phyloP scores from a whole-genome alignment of 1,140 invertebrate species.

The Drosophila persimilis region DNA sequence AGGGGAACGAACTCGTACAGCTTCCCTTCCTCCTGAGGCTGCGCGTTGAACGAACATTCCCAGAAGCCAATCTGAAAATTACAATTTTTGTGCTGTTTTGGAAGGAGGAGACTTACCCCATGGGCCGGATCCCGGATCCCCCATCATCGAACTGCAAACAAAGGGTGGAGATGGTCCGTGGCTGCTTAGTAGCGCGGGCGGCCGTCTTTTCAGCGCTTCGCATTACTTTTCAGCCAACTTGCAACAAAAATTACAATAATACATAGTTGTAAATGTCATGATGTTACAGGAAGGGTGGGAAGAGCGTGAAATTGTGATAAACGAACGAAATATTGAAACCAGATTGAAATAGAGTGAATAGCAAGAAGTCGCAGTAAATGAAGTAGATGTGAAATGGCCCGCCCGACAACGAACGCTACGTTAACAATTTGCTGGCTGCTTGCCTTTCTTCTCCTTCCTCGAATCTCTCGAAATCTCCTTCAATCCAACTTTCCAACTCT shows the following conservation, averaged over 20 bases:
- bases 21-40: background rate
- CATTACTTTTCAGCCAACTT: conserved; percentile 76
- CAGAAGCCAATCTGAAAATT: conserved; percentile 41
- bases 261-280: conserved; percentile 58
- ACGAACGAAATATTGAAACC: conserved; percentile 29
- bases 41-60: background rate
- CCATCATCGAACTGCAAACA: conserved; percentile 17
- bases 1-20: background rate
- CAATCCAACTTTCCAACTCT: background rate
- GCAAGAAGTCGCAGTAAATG: conserved; percentile 9
- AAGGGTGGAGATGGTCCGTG: conserved; percentile 36
- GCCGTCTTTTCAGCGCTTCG: conserved; percentile 66
- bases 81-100: conserved; percentile 37
- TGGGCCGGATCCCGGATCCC: background rate
- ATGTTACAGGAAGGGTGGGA: conserved; percentile 23
- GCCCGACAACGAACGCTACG: conserved; percentile 39
- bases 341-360: conserved; percentile 13
- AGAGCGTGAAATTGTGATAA: conserved; percentile 47
- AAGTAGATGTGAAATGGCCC: conserved; percentile 21
- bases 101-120: conserved; percentile 50
- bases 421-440: conserved; percentile 29
- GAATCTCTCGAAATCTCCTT: too few species aligned
- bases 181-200: conserved; percentile 55
- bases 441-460: too few species aligned
- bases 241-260: conserved; percentile 77